A percentile compares a stretch with the other conserved stretches of the same genome.
These are phyloP conservation scores for Cynodonichthys magdalenae DNA, from an alignment of 2,797 vertebrate species.

Conservation along the genomic window DNA sequence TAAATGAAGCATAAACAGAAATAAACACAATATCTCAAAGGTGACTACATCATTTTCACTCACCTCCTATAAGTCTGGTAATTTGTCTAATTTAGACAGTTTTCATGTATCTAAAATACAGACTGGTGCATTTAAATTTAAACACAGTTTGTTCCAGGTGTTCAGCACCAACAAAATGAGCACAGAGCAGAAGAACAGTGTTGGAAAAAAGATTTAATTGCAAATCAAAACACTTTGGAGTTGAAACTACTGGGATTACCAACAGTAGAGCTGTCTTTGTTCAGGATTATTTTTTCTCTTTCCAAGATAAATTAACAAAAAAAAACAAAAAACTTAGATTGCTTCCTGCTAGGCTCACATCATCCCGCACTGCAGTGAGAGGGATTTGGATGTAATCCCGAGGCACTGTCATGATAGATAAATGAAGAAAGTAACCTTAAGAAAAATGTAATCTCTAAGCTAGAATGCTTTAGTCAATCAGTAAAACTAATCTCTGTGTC, in stretches of 20 bases:
- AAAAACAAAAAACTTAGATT: not conserved
- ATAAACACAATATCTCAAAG: no score
- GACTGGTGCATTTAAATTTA: not conserved
- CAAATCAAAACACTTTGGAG: not conserved
- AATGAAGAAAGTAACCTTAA: not conserved
- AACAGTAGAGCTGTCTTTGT: not conserved
- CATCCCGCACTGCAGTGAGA: not conserved
- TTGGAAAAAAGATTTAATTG: not conserved
- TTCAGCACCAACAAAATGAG: not conserved
- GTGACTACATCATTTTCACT: not conserved
- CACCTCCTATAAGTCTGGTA: not conserved
- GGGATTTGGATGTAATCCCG: not conserved
- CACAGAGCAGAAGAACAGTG: not conserved
- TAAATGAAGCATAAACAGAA: no score
- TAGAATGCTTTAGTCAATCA: not conserved
- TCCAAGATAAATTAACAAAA: not conserved
- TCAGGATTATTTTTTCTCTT: not conserved
- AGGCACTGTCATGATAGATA: not conserved
- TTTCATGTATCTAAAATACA: not conserved
- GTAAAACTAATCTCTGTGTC: not conserved
- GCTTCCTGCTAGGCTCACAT: slow-evolving; percentile 2
- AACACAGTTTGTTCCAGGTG: not conserved
- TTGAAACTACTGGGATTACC: not conserved
- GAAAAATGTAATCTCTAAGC: no score
- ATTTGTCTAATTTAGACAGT: not conserved